These are phyloP conservation scores for Kryphioiulus occultus DNA, from an alignment of 2,888 invertebrate genomes.

Conservation along the genomic window DNA sequence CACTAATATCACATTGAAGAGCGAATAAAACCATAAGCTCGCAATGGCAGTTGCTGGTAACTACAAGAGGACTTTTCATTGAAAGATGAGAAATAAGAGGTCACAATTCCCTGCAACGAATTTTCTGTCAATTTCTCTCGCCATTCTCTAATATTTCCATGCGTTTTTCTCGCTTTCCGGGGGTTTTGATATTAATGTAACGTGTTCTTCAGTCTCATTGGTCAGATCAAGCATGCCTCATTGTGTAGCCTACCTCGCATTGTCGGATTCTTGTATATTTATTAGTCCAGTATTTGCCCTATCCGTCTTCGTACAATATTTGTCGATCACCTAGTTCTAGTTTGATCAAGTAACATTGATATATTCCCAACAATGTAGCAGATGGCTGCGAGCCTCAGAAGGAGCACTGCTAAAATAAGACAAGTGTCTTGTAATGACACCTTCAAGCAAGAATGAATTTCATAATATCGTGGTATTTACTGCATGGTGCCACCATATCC, in stretches of 20 bases:
- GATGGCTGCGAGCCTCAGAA: background rate
- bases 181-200: conserved; percentile 13
- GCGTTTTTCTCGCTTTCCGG: background rate
- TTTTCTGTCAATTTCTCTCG: background rate
- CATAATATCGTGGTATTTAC: background rate
- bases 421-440: background rate
- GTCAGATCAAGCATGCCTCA: background rate
- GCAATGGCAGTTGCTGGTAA: background rate
- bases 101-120: conserved; percentile 8
- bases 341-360: background rate
- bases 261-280: background rate
- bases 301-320: background rate
- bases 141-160: background rate
- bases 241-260: conserved; percentile 7
- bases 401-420: background rate
- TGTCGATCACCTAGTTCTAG: background rate
- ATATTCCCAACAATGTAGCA: background rate
- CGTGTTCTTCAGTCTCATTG: background rate
- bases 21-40: background rate
- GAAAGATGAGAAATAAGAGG: background rate
- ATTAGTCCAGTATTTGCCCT: conserved; percentile 15
- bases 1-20: background rate
- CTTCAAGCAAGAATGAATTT: background rate
- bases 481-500: background rate
- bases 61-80: background rate